Evolutionary conservation across 2,113 vertebrate genomes (phyloP), one percentile per base, ranked within the genome.

Genomic region (Aix galericulata): DNA sequence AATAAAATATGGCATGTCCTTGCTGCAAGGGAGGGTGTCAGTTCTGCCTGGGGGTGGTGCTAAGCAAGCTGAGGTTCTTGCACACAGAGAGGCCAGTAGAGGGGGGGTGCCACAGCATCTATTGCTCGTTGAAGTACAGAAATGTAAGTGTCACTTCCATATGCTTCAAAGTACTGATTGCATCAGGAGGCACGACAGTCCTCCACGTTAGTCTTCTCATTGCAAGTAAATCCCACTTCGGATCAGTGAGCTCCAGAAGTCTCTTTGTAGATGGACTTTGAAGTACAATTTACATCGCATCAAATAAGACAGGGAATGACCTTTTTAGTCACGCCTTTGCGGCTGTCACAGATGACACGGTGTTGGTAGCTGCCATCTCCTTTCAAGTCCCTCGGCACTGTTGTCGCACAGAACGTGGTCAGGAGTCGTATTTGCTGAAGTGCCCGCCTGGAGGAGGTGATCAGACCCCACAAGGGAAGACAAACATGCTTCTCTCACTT

Each of bases 321-420:
- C 89, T 95, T 97, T 94, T 93, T 81, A 92, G 80, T 82, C 86
- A 86, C 64, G 79, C 94, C 74, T 95, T 89, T 87, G 94, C 92
- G 73, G 44, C 58, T 89, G 75, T 79, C 88, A 40, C 58, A 91
- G 53, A 71, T 0, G 1, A 78, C 68, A 68, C 0, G 0, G 23
- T 62, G 63, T 80, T 80, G 82, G 90, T 68, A 84, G 32, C 74
- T 96, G 95, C 63, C 80, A 76, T 68, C 89, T 91, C 64, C 82
- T 96, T 93, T 94, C 74, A 84, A 91, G 71, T 94, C 89, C 81
- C 48, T 50, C 64, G 69, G 64, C 23, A 11, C 42, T 58, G 3
- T 75, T 92, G 83, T 95, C 73, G 53, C 38, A 53, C 0, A 0
- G 86, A 86, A 87, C 1, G 4, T 92, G 91, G 83, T 84, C 83